Conservation (phyloP, 2,888 invertebrate species). For the Netelia inedita region DNA sequence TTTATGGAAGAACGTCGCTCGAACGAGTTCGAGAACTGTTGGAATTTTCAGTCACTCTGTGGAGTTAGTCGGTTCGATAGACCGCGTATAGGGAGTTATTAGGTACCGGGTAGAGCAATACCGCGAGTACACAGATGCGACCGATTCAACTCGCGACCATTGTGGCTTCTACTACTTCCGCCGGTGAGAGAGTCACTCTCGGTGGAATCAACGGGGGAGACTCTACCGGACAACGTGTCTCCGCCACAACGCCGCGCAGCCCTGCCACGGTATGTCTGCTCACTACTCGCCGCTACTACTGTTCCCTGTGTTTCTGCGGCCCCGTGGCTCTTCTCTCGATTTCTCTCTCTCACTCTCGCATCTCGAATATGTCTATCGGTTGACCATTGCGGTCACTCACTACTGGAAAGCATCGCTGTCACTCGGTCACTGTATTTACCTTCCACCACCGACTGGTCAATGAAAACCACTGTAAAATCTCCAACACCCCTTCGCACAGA, state of each 20-base stretch:
- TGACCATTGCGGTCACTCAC: conserved; percentile 66
- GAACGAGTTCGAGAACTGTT: background rate
- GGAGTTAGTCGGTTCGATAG: background rate
- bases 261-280: conserved; percentile 50
- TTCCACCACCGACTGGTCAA: conserved; percentile 37
- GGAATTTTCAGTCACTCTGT: background rate
- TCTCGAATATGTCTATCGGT: conserved; percentile 64
- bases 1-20: too few relatives aligned
- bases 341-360: conserved; percentile 56
- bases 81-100: conserved; percentile 25
- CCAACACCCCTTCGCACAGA: conserved; percentile 9
- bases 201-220: background rate
- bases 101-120: conserved; percentile 31
- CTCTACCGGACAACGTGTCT: conserved; percentile 42
- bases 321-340: conserved; percentile 34
- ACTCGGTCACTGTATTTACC: conserved; percentile 36
- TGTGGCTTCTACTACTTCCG: conserved; percentile 62
- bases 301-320: conserved; percentile 55
- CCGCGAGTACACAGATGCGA: conserved; percentile 47
- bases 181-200: conserved; percentile 29
- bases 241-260: conserved; percentile 48
- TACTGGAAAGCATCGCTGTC: conserved; percentile 57
- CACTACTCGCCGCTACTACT: conserved; percentile 53
- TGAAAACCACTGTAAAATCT: conserved; percentile 37
- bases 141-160: conserved; percentile 51